Evolutionary conservation across 2,113 vertebrate species (phyloP), one percentile per base, ranked within the genome.

Genomic region (Neodon shergylaensis): DNA sequence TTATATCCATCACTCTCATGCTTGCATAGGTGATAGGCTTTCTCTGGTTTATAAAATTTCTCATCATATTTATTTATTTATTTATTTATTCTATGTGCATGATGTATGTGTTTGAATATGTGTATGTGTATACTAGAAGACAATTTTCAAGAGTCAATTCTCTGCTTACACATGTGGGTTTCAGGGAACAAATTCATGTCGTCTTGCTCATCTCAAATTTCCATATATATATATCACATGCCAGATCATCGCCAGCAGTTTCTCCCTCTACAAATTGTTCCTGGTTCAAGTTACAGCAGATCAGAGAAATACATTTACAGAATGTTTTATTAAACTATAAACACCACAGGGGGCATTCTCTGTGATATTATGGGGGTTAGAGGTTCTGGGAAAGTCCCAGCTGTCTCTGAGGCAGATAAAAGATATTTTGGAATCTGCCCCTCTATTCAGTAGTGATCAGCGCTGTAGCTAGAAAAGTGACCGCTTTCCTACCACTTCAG

Each of bases 251-350:
- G 21, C 28, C 44, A 44, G 54, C 49, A 63, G 4, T 89, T 91
- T 92, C 7, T 74, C 42, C 22, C 44, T 94, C 10, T 70, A 89
- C 52, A 90, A 86, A 94, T 7, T 54, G 24, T 84, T 52, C 11
- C 5, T 39, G 49, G 49, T 28, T 93, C 28, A 90, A 91, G 36
- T 72, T 84, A 42, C 19, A 92, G 17, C 13, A 74, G 26, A 33
- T 96, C 61, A 82, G 87, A 81, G 91, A 93, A 89, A 84, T 17
- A 26, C 86, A 47, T 17, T 13, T 78, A 47, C 1, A 28, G 52
- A 49, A 89, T 10, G 66, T 73, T 94, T 81, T 61, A 49, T 66
- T 87, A 86, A 95, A 90, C 65, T 79, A 31, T 36, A 72, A 91
- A 52, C 8, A 42, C 4, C 22, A 26, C 36, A 61, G 39, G 19